These are phyloP conservation scores for Scolopax rusticola DNA, from an alignment of 2,797 vertebrate species.

Conservation along the genomic window DNA sequence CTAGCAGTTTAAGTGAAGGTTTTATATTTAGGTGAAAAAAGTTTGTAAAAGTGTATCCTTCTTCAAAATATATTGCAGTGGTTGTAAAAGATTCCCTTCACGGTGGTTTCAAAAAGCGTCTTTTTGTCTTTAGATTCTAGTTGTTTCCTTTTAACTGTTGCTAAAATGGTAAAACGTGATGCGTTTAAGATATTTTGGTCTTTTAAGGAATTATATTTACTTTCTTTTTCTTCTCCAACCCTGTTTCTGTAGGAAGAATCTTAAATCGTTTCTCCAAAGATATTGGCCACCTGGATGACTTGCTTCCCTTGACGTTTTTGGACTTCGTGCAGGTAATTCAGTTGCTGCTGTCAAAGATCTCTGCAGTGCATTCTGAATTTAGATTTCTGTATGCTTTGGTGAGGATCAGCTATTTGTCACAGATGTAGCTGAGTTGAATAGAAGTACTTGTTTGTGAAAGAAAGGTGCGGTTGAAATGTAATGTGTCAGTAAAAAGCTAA, in stretches of 20 bases:
- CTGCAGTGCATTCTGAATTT: not conserved
- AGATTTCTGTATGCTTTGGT: not conserved
- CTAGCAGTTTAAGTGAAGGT: not conserved
- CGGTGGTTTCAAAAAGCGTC: not conserved
- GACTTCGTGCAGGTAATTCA: constrained; percentile 94
- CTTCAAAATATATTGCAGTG: not conserved
- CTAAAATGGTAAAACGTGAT: not conserved
- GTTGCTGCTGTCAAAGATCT: not conserved
- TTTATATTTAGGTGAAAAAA: not conserved
- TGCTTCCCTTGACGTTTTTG: constrained; percentile 92
- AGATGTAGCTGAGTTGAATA: constrained; percentile 78
- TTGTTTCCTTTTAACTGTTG: constrained; percentile 20
- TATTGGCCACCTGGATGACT: constrained; percentile 94
- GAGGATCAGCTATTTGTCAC: constrained; percentile 79
- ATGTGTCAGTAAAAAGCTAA: constrained; percentile 81
- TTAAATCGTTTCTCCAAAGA: constrained; percentile 96
- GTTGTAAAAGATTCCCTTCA: not conserved
- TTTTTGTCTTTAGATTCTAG: constrained; percentile 28
- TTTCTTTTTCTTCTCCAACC: constrained; percentile 45
- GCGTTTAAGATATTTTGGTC: constrained; percentile 49
- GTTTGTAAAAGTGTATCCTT: not conserved
- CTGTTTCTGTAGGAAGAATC: constrained; percentile 80
- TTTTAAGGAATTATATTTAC: constrained; percentile 24
- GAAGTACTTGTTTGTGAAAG: constrained; percentile 85
- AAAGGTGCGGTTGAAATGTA: constrained; percentile 82